Conservation (phyloP, 1,140 invertebrate species). For the Leptonema lineaticorne region DNA sequence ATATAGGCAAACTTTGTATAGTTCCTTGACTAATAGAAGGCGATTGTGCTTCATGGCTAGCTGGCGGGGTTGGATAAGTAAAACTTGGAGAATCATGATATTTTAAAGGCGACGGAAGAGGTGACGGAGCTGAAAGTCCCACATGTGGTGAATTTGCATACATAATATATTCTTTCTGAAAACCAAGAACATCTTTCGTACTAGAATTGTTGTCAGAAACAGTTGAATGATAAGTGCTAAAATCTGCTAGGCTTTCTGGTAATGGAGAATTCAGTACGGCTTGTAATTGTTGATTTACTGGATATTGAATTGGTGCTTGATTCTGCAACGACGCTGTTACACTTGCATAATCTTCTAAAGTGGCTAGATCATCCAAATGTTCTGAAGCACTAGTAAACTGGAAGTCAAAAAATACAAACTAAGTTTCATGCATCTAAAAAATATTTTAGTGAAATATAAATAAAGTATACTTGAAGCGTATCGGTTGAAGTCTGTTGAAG, state of each 20-base stretch:
- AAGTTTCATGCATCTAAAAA: neutral
- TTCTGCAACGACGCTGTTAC: slow-evolving; percentile 57
- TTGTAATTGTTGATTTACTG: slow-evolving; percentile 70
- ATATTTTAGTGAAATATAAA: neutral
- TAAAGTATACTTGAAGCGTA: slow-evolving; percentile 40
- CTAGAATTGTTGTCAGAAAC: slow-evolving; percentile 48
- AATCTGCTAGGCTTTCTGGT: slow-evolving; percentile 77
- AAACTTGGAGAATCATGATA: slow-evolving; percentile 57
- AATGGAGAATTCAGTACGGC: slow-evolving; percentile 72
- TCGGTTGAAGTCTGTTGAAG: slow-evolving; percentile 53
- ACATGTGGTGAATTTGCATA: slow-evolving; percentile 57
- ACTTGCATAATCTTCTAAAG: slow-evolving; percentile 65
- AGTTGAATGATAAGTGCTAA: slow-evolving; percentile 71
- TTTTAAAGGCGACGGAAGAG: slow-evolving; percentile 66
- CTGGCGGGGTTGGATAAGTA: slow-evolving; percentile 80
- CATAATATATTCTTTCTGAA: slow-evolving; percentile 42
- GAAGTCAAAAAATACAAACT: slow-evolving; percentile 52
- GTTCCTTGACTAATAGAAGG: slow-evolving; percentile 54
- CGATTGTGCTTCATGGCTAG: slow-evolving; percentile 76
- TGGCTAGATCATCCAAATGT: slow-evolving; percentile 67
- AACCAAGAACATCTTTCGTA: slow-evolving; percentile 39
- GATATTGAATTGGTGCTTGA: slow-evolving; percentile 62
- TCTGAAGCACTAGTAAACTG: slow-evolving; percentile 68
- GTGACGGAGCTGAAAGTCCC: slow-evolving; percentile 56
- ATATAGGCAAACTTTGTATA: slow-evolving; percentile 46